These are phyloP conservation scores for Copsychus sechellarum DNA, from an alignment of 2,113 vertebrate genomes.

Conservation along the genomic window DNA sequence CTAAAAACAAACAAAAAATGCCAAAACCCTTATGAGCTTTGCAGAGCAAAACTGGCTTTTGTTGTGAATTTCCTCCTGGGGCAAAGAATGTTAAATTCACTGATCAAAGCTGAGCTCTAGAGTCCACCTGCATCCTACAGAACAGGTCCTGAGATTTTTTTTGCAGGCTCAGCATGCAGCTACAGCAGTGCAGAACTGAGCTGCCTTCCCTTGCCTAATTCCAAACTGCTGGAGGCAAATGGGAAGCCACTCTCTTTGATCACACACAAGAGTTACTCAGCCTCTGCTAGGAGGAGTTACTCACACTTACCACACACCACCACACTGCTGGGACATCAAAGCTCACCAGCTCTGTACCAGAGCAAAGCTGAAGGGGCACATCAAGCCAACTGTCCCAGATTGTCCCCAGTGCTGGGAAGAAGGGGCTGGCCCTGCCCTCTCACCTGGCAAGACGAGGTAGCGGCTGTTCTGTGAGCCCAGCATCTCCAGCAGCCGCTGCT, in stretches of 20 bases:
- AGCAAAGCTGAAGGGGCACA: neutral
- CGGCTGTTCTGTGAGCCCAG: slow-evolving; percentile 74
- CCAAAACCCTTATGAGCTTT: neutral
- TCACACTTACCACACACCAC: neutral
- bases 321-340: neutral
- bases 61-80: neutral
- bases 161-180: neutral
- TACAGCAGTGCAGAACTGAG: neutral
- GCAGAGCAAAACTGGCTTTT: neutral
- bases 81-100: neutral
- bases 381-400: neutral
- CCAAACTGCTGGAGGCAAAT: neutral
- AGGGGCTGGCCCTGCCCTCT: neutral
- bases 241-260: neutral
- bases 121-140: neutral
- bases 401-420: neutral
- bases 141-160: neutral
- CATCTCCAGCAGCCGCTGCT: slow-evolving; percentile 84
- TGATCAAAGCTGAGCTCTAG: neutral
- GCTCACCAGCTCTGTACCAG: neutral
- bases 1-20: neutral
- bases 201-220: neutral
- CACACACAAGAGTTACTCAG: neutral
- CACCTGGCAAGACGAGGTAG: slow-evolving; percentile 88
- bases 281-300: neutral